phyloP scores from a whole-genome alignment of 2,888 invertebrate genomes.

The Strigamia transsilvanica region DNA sequence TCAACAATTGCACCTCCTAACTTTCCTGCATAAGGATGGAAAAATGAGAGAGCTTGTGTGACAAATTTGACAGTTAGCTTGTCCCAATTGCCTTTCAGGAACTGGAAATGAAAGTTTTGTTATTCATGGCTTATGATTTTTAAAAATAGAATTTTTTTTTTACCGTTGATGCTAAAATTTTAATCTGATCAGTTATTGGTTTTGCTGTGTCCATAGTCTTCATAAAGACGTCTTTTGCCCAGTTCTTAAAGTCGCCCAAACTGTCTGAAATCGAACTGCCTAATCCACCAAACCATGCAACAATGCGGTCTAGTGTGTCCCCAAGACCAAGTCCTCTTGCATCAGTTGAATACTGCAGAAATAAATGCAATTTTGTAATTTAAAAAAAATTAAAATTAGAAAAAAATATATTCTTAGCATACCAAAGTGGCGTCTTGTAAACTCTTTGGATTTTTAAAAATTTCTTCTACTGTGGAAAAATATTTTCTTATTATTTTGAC shows the following conservation, averaged over 20 bases:
- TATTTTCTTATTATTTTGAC: not conserved
- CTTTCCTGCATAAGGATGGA: not conserved
- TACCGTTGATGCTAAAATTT: not conserved
- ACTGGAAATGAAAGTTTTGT: not conserved
- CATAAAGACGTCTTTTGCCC: not conserved
- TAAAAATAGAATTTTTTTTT: not conserved
- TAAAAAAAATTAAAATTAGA: not conserved
- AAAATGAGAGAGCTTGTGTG: constrained; percentile 10
- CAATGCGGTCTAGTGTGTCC: not conserved
- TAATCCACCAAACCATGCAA: not conserved
- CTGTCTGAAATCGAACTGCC: constrained; percentile 4
- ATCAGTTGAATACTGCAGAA: not conserved
- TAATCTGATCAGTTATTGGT: not conserved
- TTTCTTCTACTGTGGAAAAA: not conserved
- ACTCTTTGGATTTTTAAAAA: not conserved
- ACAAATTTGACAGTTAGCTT: not conserved
- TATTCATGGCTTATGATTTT: no score
- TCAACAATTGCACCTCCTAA: not conserved
- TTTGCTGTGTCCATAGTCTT: not conserved
- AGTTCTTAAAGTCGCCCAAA: not conserved
- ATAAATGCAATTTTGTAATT: not conserved
- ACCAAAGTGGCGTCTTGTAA: not conserved
- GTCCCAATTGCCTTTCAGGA: not conserved
- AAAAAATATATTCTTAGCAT: not conserved
- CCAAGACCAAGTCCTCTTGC: not conserved